Evolutionary conservation across 2,888 invertebrate species (phyloP).

Genomic region (Calameuta filiformis): DNA sequence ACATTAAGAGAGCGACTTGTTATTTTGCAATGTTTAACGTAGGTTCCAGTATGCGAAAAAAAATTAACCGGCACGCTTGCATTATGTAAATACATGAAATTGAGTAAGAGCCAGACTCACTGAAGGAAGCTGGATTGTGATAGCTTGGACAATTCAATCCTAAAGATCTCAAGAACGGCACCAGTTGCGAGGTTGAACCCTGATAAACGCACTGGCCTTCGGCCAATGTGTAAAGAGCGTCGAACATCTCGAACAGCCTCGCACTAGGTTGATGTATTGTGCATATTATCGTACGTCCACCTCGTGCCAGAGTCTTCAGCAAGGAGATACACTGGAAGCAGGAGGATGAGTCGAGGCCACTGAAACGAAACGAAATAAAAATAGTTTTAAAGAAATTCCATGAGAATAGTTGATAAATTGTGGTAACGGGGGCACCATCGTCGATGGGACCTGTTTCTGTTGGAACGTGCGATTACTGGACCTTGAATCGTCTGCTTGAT

Average conservation of each 20-base stretch:
- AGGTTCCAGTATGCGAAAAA: too few species aligned
- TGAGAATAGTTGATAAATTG: neutral
- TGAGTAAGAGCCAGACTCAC: constrained; percentile 58
- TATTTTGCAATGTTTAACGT: too few species aligned
- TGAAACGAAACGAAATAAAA: constrained; percentile 59
- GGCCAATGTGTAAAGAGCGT: constrained; percentile 92
- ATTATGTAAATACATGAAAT: too few species aligned
- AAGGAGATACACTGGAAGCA: constrained; percentile 94
- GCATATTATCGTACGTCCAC: constrained; percentile 94
- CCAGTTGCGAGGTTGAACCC: constrained; percentile 86
- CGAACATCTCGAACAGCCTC: constrained; percentile 95
- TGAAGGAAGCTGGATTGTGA: constrained; percentile 97
- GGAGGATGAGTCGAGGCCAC: constrained; percentile 94
- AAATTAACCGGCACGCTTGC: too few species aligned
- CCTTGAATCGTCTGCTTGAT: too few species aligned
- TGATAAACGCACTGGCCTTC: constrained; percentile 96
- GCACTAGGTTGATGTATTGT: constrained; percentile 98
- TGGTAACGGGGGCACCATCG: neutral
- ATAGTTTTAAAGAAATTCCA: neutral
- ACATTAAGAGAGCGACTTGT: too few species aligned
- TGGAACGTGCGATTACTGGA: too few species aligned
- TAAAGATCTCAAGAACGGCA: constrained; percentile 83
- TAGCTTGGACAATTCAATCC: constrained; percentile 93
- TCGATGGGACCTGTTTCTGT: too few species aligned
- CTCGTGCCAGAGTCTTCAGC: constrained; percentile 87